Base-by-base conservation (phyloP, 1,140 invertebrate species). In the Acromyrmex heyeri region DNA sequence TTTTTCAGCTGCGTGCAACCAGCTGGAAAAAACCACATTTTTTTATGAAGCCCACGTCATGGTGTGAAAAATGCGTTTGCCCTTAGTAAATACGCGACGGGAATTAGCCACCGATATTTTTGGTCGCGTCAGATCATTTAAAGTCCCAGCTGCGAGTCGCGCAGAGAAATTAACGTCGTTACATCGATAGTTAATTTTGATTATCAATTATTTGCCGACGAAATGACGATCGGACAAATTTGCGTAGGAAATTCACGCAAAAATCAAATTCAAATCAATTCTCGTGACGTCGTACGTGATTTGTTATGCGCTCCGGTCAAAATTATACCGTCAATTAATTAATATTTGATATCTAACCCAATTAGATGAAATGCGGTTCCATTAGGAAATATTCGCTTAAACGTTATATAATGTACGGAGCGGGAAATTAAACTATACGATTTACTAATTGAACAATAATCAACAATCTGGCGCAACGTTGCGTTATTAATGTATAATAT, bases 181-280 rank as follows among this genome's bases (percentile, higher is more conserved):
- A 21, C 18, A 14, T 18, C 30, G 27, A 83, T 48, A 75, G 38
- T 75, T 83, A 48, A 83, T 73, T 73, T 73, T 27, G 78, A 81
- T 81, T 75, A 83, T 83, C 69, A 50, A 75, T 67, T 72, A 72
- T 83, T 82, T 83, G n/a, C n/a, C 10, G 12, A 61, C 44, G 24
- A 64, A 75, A 48, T 73, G 55, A 82, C 16, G 14, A 27, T 27
- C 69, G 38, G 18, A 27, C 57, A 75, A 61, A 83, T 83, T 83
- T 61, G 79, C 65, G 38, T n/a, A 8, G 14, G 34, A 48, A 50
- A 57, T 44, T 59, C 21, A 14, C 10, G 30, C 30, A 69, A 73
- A 73, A 72, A 55, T 50, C 24, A 50, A 83, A 82, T 82, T 53
- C 24, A 8, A 73, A 82, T 73, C 67, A 50, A 57, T 24, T 53